Percentiles rank a stretch among this genome's conserved stretches.
These are phyloP conservation scores for Drosophila algonquin DNA, from an alignment of 2,888 invertebrate species.

Conservation along the genomic window DNA sequence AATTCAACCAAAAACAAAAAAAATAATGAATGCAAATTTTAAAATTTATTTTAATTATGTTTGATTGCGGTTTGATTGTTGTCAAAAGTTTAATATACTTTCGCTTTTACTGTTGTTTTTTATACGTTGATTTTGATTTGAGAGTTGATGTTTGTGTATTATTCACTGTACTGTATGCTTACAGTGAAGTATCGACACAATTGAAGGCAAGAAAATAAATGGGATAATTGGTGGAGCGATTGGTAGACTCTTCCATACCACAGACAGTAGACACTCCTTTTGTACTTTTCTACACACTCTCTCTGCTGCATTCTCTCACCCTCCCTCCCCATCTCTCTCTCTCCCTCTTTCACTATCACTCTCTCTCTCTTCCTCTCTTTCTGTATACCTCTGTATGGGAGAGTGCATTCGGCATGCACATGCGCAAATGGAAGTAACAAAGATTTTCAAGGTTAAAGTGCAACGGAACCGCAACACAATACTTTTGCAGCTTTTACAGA, in stretches of 20 bases:
- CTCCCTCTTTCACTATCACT: slow-evolving; percentile 19
- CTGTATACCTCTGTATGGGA: neutral
- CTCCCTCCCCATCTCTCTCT: neutral
- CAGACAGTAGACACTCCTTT: neutral
- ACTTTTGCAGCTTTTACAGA: slow-evolving; percentile 39
- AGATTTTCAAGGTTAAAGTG: slow-evolving; percentile 84
- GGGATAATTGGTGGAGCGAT: neutral
- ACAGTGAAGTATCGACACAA: slow-evolving; percentile 15
- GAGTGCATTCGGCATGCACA: slow-evolving; percentile 59
- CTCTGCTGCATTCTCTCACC: neutral
- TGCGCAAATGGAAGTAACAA: slow-evolving; percentile 53
- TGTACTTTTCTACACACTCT: neutral
- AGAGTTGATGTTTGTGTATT: slow-evolving; percentile 52
- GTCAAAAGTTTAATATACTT: slow-evolving; percentile 52
- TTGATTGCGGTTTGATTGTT: slow-evolving; percentile 17
- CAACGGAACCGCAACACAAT: slow-evolving; percentile 81
- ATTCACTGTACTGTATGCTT: slow-evolving; percentile 27
- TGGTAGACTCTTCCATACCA: neutral
- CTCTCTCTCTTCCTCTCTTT: slow-evolving; percentile 2
- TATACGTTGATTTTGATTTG: slow-evolving; percentile 18
- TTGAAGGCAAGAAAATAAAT: neutral
- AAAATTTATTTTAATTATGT: slow-evolving; percentile 3
- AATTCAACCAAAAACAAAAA: neutral
- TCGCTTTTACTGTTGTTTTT: slow-evolving; percentile 64
- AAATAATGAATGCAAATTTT: neutral